A percentile compares a stretch with the other conserved stretches of the same genome.
phyloP scores from a whole-genome alignment of 2,113 vertebrate genomes.

The Eurypyga helias region DNA sequence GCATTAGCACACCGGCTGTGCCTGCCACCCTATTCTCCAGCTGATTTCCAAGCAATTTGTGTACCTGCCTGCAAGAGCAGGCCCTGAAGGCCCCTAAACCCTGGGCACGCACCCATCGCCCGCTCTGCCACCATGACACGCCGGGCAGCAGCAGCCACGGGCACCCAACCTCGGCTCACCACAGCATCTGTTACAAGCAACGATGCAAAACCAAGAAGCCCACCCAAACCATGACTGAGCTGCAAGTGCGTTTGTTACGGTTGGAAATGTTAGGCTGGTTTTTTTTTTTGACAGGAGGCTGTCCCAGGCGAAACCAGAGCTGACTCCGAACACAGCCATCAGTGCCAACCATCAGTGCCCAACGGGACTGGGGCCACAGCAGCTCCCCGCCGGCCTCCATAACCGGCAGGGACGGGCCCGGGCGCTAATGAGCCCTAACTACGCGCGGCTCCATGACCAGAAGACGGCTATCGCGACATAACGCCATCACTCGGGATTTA shows the following conservation, averaged over 20 bases:
- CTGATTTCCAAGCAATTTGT: accelerated
- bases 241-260: background rate
- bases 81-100: background rate
- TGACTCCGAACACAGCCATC: accelerated
- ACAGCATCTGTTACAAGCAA: accelerated
- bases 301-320: background rate
- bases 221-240: background rate
- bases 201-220: accelerated
- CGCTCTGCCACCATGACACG: accelerated
- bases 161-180: no score
- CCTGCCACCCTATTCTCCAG: accelerated
- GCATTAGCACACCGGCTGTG: no score
- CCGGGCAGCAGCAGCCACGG: no score
- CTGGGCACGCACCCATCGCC: background rate
- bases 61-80: background rate
- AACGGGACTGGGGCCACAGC: accelerated
- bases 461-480: accelerated
- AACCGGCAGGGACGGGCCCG: no score
- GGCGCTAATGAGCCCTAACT: no score
- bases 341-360: accelerated
- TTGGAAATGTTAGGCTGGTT: no score
- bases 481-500: accelerated
- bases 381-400: accelerated
- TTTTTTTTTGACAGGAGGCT: background rate
- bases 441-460: accelerated